These are phyloP conservation scores for Scarus forsteni DNA, from an alignment of 2,797 vertebrate species.

Conservation along the genomic window DNA sequence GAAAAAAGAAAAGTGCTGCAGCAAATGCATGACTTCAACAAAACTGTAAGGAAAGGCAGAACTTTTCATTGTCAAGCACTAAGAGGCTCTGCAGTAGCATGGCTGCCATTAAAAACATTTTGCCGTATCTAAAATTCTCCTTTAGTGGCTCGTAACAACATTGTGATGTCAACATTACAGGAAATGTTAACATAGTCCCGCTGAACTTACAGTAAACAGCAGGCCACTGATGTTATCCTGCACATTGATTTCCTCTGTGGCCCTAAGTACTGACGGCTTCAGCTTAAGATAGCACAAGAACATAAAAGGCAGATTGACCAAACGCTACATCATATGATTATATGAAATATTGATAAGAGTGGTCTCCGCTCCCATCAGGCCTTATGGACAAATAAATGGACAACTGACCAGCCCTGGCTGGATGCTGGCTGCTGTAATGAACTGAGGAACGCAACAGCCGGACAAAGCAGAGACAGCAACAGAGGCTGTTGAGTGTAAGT, in stretches of 20 bases:
- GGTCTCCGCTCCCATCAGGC: constrained; percentile 76
- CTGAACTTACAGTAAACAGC: constrained; percentile 81
- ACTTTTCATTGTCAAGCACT: constrained; percentile 49
- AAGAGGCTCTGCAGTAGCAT: constrained; percentile 37
- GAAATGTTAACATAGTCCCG: constrained; percentile 77
- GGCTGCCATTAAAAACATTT: constrained; percentile 62
- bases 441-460: constrained; percentile 28
- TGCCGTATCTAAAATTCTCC: constrained; percentile 51
- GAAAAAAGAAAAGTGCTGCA: background rate
- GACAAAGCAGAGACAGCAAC: constrained; percentile 39
- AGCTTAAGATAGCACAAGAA: constrained; percentile 76
- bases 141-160: constrained; percentile 67
- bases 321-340: constrained; percentile 79
- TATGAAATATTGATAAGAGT: constrained; percentile 83
- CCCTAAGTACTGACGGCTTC: constrained; percentile 78
- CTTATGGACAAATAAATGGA: constrained; percentile 74
- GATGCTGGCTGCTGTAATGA: constrained; percentile 53
- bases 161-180: constrained; percentile 83
- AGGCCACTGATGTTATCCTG: constrained; percentile 79
- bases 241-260: constrained; percentile 78
- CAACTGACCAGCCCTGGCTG: constrained; percentile 66
- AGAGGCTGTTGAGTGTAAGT: constrained; percentile 6
- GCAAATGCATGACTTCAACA: background rate
- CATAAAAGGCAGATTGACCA: constrained; percentile 80
- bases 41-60: background rate